Base-by-base conservation (phyloP, 2,113 vertebrate genomes). In the Pseudopipra pipra region DNA sequence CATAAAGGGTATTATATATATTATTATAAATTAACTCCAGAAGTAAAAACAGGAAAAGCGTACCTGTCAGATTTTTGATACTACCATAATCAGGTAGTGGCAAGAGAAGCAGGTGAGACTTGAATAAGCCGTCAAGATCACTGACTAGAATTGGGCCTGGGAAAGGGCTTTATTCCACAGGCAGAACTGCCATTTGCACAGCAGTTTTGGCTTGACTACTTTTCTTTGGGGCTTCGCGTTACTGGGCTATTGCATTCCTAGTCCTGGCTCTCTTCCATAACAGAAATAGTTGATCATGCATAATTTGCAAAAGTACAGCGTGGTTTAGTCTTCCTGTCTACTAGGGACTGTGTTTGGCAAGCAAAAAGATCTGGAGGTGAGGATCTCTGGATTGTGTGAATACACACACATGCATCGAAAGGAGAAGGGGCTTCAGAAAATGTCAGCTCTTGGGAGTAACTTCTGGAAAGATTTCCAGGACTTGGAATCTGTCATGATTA, bases 401-500 rank as follows among this genome's bases (percentile, higher is more conserved):
- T 19, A 23, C 0, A 22, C 43, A 75, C 75, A 80, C 11, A 37
- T 11, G 55, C 0, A 1, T 43, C 3, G n/a, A 67, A 71, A 89
- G 61, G 67, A 67, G 65, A 93, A 93, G 56, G 56, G 76, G 65
- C 68, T 97, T 78, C 68, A 44, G 92, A 78, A 83, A 92, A 93
- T 1, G 1, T 75, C 95, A 87, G 83, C 72, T 75, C 93, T 93
- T 88, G 72, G 82, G 76, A 94, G 79, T 12, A 90, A 85, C 85
- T 95, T 88, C 92, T 94, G 92, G 93, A 94, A 96, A 93, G 95
- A 68, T 78, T 96, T 96, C 76, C 86, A 93, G 85, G 68, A 88
- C 90, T 93, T 95, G 93, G 93, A 97, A 92, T 94, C 85, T 75
- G 85, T 90, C 73, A 14, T 96, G 96, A 97, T 96, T 94, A 92